Base-by-base conservation (phyloP, 1,140 invertebrate genomes). In the Lepidurus packardi region DNA sequence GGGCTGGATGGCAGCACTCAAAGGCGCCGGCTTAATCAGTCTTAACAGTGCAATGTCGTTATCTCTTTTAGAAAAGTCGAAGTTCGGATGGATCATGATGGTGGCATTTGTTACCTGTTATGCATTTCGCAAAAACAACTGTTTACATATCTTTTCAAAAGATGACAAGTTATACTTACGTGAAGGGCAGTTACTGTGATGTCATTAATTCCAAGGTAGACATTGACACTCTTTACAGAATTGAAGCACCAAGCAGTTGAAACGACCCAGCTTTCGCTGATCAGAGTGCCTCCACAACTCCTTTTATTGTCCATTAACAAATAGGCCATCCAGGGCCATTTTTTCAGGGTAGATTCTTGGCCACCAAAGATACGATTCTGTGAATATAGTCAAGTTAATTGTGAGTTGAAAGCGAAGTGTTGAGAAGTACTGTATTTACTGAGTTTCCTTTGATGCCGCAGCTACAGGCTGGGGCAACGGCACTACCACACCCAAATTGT, bases 221-320 rank as follows among this genome's bases (percentile, higher is more conserved):
- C 44, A 77, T 10, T 8, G 24, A 76, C 44, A 3, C 7, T 25
- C 41, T 47, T 42, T 16, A 77, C 53, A 3, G 84, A 83, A 43
- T 84, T 78, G 21, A 84, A 73, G 78, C 87, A 88, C 80, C 88
- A 87, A 8, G 85, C 86, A 10, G 89, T 89, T 9, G 88, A 89
- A n/a, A 89, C 79, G 13, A 89, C 84, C 80, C 84, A 89, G 79
- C 84, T 81, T 74, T 87, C 85, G 75, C 86, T 88, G 75, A 90
- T 87, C n/a, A 89, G 78, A 44, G 85, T 85, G 11, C 88, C 89
- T 21, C 88, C 88, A 78, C 89, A 90, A 41, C 81, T 80, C 75
- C 65, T 65, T 41, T 21, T 43, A 73, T 75, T 76, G 77, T 81
- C 79, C 13, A 81, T 81, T 16, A 74, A 77, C 73, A 81, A 45